Percentiles rank a stretch among this genome's conserved stretches.
Conservation (phyloP, 2,888 invertebrate species). For the Scaptodrosophila latifasciaeformis region DNA sequence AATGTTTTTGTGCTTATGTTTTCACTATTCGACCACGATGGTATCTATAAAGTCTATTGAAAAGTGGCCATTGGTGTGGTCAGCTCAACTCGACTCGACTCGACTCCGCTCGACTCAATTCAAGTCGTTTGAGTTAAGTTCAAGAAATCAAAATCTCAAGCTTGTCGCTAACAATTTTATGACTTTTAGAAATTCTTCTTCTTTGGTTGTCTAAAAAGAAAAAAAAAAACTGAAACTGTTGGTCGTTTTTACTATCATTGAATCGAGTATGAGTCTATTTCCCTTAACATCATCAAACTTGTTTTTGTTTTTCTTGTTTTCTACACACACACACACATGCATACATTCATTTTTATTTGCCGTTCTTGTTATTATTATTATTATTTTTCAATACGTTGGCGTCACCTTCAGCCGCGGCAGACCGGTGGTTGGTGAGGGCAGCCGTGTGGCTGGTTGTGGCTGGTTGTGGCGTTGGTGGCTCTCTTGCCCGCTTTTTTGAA, state of each 20-base stretch:
- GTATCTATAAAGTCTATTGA: background rate
- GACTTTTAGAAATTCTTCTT: slow-evolving; percentile 57
- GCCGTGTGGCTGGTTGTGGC: background rate
- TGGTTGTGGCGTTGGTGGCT: slow-evolving; percentile 53
- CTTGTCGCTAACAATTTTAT: slow-evolving; percentile 37
- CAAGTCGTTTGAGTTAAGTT: too few species aligned
- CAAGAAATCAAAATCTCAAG: slow-evolving; percentile 64
- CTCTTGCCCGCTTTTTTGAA: slow-evolving; percentile 52
- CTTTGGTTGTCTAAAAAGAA: slow-evolving; percentile 26
- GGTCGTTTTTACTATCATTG: background rate
- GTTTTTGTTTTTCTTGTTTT: slow-evolving; percentile 26
- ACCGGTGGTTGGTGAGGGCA: background rate
- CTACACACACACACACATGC: slow-evolving; percentile 5
- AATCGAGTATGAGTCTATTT: background rate
- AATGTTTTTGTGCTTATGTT: slow-evolving; percentile 42
- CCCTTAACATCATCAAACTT: background rate
- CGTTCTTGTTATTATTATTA: slow-evolving; percentile 65
- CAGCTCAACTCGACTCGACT: background rate
- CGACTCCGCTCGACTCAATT: too few species aligned
- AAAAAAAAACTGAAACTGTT: slow-evolving; percentile 5
- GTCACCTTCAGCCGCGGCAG: slow-evolving; percentile 23
- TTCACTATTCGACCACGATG: background rate
- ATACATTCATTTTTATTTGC: slow-evolving; percentile 44
- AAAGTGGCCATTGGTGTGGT: background rate
- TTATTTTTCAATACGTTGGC: slow-evolving; percentile 46